Base-by-base conservation (phyloP, 2,113 vertebrate species). In the Xiphorhynchus elegans region DNA sequence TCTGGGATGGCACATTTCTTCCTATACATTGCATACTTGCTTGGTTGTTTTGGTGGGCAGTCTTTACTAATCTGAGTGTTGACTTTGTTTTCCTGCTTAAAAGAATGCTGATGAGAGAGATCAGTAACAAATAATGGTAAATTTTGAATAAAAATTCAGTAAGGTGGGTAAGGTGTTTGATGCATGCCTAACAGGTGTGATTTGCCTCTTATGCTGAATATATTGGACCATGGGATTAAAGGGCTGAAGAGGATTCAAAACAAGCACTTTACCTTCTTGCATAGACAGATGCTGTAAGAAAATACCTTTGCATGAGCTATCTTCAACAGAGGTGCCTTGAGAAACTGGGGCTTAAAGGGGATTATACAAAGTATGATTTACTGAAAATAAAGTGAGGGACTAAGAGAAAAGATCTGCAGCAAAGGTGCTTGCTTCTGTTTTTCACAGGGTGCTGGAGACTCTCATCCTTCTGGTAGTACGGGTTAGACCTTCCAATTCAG, bases 151-250 rank as follows among this genome's bases (percentile, higher is more conserved):
- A 76, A 92, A 85, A 35, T 60, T 53, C 18, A 40, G 11, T 76
- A 44, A 70, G 28, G 28, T 37, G 31, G 35, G 23, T 64, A 82
- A 93, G 26, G 28, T 93, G 44, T 59, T 86, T 74, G 40, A 26
- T 83, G 25, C 62, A 17, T 80, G 15, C 64, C 46, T 72, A 55
- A 67, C 18, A 77, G 44, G 25, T 75, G 19, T 53, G 68, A 68
- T 74, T 68, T 58, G n/a, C 79, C 55, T 78, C 73, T 92, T 82
- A 47, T 60, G 72, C 4, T 88, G 40, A 74, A 77, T 77, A 11
- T 67, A 44, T 74, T 84, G 77, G 69, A 87, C 56, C 24, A 26
- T 37, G 40, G 19, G 15, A 86, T 94, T 83, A 88, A 90, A 93
- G 37, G 5, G 17, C 28, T 76, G 37, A 80, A 73, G 37, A 74